Conservation (phyloP, 2,797 vertebrate genomes). For the Cyprinodon diabolis region DNA sequence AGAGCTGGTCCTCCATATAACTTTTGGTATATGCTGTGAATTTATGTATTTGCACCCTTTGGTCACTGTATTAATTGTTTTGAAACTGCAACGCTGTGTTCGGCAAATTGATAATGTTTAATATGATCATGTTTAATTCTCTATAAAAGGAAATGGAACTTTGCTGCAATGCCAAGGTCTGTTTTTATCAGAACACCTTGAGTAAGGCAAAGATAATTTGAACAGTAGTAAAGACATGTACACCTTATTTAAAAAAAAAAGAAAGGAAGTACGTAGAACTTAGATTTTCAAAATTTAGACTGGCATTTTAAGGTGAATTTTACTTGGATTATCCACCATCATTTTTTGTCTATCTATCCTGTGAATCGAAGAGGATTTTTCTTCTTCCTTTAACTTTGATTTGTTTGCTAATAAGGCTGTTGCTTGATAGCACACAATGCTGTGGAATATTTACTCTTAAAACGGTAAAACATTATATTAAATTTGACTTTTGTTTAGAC, state of each 20-base stretch:
- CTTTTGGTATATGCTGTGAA: too few relatives aligned
- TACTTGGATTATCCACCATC: slow-evolving; percentile 10
- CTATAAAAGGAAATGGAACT: too few relatives aligned
- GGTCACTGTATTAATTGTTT: not conserved
- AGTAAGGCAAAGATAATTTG: not conserved
- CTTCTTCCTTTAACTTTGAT: slow-evolving; percentile 21
- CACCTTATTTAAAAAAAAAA: too few relatives aligned
- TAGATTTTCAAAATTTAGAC: slow-evolving; percentile 6
- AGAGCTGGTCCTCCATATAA: too few relatives aligned
- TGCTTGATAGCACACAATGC: slow-evolving; percentile 3
- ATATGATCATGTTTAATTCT: too few relatives aligned
- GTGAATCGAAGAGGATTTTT: slow-evolving; percentile 22
- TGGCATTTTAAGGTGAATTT: slow-evolving; percentile 25
- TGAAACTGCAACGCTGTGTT: not conserved
- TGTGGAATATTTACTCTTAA: slow-evolving; percentile 23
- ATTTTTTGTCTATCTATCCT: slow-evolving; percentile 5
- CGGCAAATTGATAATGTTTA: not conserved
- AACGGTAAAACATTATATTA: slow-evolving; percentile 5
- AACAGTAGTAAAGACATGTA: too few relatives aligned
- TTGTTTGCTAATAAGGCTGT: slow-evolving; percentile 8
- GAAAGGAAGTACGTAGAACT: too few relatives aligned
- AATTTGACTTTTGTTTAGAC: slow-evolving; percentile 2
- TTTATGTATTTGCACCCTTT: too few relatives aligned
- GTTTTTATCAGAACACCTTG: not conserved
- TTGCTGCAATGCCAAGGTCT: not conserved